Evolutionary conservation across 2,797 vertebrate genomes (phyloP), one percentile per base, ranked within the genome.

Genomic region (Aythya fuligula): DNA sequence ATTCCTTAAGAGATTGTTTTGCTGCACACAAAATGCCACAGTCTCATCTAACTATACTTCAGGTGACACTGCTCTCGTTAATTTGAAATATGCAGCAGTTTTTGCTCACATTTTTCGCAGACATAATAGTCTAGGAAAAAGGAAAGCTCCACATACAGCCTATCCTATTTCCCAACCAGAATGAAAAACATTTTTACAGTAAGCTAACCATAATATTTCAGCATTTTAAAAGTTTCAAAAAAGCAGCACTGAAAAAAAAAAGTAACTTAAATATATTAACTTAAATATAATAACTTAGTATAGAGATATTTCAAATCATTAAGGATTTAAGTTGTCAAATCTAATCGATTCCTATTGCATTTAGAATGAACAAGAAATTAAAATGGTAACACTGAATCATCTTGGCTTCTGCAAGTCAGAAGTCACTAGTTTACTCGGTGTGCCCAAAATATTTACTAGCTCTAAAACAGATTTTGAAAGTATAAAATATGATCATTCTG

Each of bases 391-490:
- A 1, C 54, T 43, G 49, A 90, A 92, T 54, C 80, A 89, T 28
- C 41, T 32, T 14, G 58, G 78, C 69, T 90, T 90, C 51, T 64
- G 38, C 81, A 30, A 67, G 78, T 53, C 62, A 5, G 9, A 73
- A 94, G 85, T 81, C 92, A 92, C 76, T 38, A 51, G 62, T 85
- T 95, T 69, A 85, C 41, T 93, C 67, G 58, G 57, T 5, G 13
- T 5, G 72, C 84, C 72, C 95, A 62, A 94, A 94, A 89, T 80
- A 87, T 83, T 96, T 96, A 87, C 93, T 74, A 72, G 77, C 69
- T 88, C 83, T 41, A 64, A 82, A 57, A 90, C 61, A 28, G 78
- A 67, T 74, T 89, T 80, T 75, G 87, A 62, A 57, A n/a, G 71
- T 27, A 47, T 65, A 89, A 93, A 96, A 69, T 58, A 72, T 2